phyloP scores from a whole-genome alignment of 2,888 invertebrate genomes.

The Caprella mutica region DNA sequence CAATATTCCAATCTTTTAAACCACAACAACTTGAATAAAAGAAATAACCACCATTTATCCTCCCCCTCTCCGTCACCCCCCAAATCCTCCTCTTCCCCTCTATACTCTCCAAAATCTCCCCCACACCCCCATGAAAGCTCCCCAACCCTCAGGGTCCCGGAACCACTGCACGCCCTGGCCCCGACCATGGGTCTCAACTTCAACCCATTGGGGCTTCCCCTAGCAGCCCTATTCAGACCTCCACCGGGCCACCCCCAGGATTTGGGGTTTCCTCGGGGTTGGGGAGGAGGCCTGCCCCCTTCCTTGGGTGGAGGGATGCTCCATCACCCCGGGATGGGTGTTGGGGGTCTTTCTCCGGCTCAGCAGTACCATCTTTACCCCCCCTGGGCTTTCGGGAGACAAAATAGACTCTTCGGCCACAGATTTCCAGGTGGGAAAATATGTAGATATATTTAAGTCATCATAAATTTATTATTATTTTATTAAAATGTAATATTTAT shows the following conservation, averaged over 20 bases:
- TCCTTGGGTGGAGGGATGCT: no score
- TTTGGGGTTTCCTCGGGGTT: no score
- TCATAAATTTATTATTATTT: neutral
- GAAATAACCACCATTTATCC: slow-evolving; percentile 2
- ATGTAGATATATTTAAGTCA: no score
- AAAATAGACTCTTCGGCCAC: slow-evolving; percentile 25
- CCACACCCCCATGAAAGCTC: slow-evolving; percentile 11
- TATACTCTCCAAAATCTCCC: slow-evolving; percentile 16
- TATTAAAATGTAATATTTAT: neutral
- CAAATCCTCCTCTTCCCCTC: slow-evolving; percentile 20
- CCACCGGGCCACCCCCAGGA: no score
- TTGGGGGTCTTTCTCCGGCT: no score
- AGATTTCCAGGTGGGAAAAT: slow-evolving; percentile 28
- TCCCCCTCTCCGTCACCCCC: slow-evolving; percentile 11
- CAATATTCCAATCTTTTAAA: no score
- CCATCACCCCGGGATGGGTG: no score
- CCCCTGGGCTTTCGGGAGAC: slow-evolving; percentile 29
- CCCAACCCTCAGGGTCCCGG: slow-evolving; percentile 25
- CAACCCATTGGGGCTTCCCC: slow-evolving; percentile 19
- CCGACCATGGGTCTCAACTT: slow-evolving; percentile 19
- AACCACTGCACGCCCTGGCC: slow-evolving; percentile 27
- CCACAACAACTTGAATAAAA: slow-evolving; percentile 6
- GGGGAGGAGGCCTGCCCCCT: no score
- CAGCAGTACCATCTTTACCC: slow-evolving; percentile 31
- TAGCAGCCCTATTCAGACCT: slow-evolving; percentile 29